Percentiles rank a stretch among this genome's conserved stretches.
Evolutionary conservation across 2,797 vertebrate genomes (phyloP).

Genomic region (Eulemur albifrons): DNA sequence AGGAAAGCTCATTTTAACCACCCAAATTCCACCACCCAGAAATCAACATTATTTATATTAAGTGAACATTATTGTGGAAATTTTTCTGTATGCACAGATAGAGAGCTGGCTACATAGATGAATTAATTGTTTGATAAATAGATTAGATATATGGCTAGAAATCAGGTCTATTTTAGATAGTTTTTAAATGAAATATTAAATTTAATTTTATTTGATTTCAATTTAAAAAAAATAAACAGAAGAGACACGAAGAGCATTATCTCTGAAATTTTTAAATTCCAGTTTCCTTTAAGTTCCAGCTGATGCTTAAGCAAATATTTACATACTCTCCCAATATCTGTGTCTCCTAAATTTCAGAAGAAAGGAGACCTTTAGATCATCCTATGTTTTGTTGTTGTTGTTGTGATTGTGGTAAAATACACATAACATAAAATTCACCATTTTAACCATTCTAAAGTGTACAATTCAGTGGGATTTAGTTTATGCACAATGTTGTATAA

Average conservation of each 20-base stretch:
- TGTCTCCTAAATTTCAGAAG: neutral
- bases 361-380: neutral
- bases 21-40: neutral
- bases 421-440: neutral
- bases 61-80: neutral
- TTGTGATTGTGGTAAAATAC: neutral
- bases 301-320: neutral
- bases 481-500: neutral
- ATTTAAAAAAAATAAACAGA: neutral
- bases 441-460: constrained; percentile 2
- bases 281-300: neutral
- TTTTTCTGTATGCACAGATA: neutral
- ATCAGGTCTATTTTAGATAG: neutral
- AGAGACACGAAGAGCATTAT: neutral
- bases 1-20: neutral
- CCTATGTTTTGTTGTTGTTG: neutral
- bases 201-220: constrained; percentile 22
- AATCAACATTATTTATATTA: neutral
- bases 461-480: neutral
- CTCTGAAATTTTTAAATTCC: neutral
- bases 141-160: neutral
- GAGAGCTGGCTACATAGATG: neutral
- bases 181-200: neutral
- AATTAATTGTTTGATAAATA: neutral
- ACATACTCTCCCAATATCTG: neutral